Base-by-base conservation (phyloP, 2,113 vertebrate species). In the Miniopterus natalensis region DNA sequence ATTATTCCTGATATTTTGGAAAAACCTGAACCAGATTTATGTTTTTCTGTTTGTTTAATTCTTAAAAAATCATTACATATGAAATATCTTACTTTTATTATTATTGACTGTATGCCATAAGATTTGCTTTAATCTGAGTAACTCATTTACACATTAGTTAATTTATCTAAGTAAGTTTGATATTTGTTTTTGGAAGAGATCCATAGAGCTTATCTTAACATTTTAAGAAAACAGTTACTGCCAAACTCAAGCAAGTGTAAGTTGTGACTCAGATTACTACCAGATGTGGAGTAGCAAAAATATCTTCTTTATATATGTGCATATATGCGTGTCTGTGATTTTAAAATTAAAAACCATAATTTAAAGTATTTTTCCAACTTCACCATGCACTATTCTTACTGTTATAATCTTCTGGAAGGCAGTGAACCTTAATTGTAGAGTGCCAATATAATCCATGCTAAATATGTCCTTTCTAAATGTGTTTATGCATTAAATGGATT, bases 321-420 rank as follows among this genome's bases (percentile, higher is more conserved):
- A 5, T 49, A 18, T 45, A 88, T 92, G 23, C 6, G 61, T 95
- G 85, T 92, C 78, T 57, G 25, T 75, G 84, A 84, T 90, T 91
- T 93, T 86, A 93, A 96, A 86, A 86, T 94, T 81, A 65, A 88
- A 96, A 93, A 31, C 40, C 20, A 51, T 88, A 75, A 75, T 73
- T 92, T 86, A 90, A 91, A 53, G 29, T 86, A 18, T 85, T 70
- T 91, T 55, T 25, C 49, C 18, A 75, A 29, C 5, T 53, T 79
- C 15, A 1, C 12, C 29, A 83, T 65, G 31, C 13, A 20, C 21
- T 47, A 25, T n/a, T 36, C 45, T 77, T 25, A 71, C 40, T 14
- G 42, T 74, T 80, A 42, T 15, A 74, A 80, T 94, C 94, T 95
- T 96, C 40, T 91, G 36, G 36, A 94, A 92, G 40, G 4, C 4